Evolutionary conservation across 1,140 invertebrate species (phyloP).

Genomic region (Ostrea denselamellosa): DNA sequence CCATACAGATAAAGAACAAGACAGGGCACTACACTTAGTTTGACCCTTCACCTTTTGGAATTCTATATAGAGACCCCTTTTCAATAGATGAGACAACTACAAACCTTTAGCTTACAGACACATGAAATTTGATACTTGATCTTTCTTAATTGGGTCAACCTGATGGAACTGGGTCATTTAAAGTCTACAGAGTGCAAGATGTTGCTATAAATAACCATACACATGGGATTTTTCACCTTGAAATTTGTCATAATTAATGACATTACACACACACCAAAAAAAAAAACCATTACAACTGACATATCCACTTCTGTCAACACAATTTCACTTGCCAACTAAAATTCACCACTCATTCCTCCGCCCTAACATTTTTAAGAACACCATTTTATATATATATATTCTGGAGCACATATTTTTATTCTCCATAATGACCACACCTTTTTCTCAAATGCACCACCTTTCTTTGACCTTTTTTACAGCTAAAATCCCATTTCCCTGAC

Average conservation of each 20-base stretch:
- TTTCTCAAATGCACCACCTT: too few species aligned
- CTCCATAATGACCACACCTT: too few species aligned
- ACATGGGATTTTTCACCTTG: not conserved
- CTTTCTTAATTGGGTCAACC: not conserved
- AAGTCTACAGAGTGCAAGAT: not conserved
- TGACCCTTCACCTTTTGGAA: not conserved
- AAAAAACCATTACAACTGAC: not conserved
- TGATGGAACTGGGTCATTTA: not conserved
- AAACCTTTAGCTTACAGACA: not conserved
- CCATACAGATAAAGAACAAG: not conserved
- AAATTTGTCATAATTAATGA: conserved; percentile 11
- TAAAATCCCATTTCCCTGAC: too few species aligned
- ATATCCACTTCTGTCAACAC: not conserved
- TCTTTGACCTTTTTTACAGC: too few species aligned
- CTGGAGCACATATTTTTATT: too few species aligned
- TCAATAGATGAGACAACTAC: not conserved
- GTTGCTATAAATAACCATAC: not conserved
- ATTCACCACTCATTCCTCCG: too few species aligned
- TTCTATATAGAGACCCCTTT: not conserved
- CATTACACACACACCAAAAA: too few species aligned
- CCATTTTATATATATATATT: too few species aligned
- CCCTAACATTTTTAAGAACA: too few species aligned
- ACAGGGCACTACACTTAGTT: not conserved
- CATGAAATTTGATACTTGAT: not conserved
- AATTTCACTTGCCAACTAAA: not conserved